Conservation (phyloP, 2,888 invertebrate genomes). For the Dorcus hopei region DNA sequence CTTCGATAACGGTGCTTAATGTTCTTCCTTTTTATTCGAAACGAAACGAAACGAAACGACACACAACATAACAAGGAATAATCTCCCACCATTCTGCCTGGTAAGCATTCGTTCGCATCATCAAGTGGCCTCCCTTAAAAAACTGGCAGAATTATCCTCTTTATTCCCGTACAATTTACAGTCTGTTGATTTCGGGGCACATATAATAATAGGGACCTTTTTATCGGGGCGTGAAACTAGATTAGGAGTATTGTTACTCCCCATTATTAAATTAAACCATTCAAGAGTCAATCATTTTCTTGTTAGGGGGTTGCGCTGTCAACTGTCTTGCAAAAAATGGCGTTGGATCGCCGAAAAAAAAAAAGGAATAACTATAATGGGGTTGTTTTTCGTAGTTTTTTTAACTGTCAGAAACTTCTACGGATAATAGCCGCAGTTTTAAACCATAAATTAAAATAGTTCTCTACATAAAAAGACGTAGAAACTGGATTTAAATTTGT, state of each 20-base stretch:
- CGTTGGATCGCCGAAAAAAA: constrained; percentile 20
- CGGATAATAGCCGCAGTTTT: too few relatives aligned
- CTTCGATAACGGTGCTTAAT: neutral
- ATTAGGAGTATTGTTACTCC: constrained; percentile 34
- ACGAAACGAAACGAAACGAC: neutral
- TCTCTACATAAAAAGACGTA: too few relatives aligned
- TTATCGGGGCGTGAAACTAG: constrained; percentile 37
- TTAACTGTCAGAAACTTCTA: too few relatives aligned
- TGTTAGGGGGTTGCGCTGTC: constrained; percentile 27
- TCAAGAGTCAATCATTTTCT: constrained; percentile 35
- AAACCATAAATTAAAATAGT: too few relatives aligned
- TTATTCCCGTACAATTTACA: constrained; percentile 25
- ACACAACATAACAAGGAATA: neutral
- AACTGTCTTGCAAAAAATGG: constrained; percentile 23
- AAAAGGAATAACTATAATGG: neutral
- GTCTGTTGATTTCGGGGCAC: constrained; percentile 23
- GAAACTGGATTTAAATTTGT: too few relatives aligned
- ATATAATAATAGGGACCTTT: constrained; percentile 25
- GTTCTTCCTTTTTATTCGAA: neutral
- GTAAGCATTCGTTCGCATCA: too few relatives aligned
- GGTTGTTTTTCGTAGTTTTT: neutral
- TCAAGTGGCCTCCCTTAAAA: too few relatives aligned
- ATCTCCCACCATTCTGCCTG: neutral
- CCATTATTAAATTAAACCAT: constrained; percentile 38
- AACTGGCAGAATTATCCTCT: neutral